Evolutionary conservation across 1,140 invertebrate genomes (phyloP), one percentile per base, ranked within the genome.

Genomic region (Cotesia glomerata): DNA sequence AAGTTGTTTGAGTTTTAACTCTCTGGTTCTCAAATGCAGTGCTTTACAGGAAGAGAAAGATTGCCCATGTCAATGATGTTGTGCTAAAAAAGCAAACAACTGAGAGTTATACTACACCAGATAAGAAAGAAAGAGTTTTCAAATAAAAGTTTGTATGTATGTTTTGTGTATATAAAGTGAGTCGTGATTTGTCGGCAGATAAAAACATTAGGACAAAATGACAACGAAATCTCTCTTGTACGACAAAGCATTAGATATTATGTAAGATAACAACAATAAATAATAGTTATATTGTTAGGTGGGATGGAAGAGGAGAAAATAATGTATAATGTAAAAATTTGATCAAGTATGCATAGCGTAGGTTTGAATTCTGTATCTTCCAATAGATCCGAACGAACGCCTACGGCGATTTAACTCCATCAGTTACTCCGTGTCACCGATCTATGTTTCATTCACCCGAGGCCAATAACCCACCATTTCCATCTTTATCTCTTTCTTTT

Each of bases 391-490:
- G 39, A 45, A 45, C 69, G 61, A 52, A 65, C 69, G 69, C 69
- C 62, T 16, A 64, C 61, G 45, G 69, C 62, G 32, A 65, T 65
- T 32, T 54, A 56, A 32, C 34, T 35, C 18, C 26, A 32, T 71
- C 49, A 58, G 56, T 58, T 58, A 16, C 56, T 68, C 56, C 16
- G 62, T 63, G 49, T 71, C 69, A 65, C 34, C 62, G 61, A 71
- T 71, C 16, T 45, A 65, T 51, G 69, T 70, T 70, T 39, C 69
- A 70, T 70, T 70, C 45, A 70, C 39, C 16, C 18, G 36, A 70
- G 69, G 69, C 59, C 69, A 70, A 63, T 70, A 63, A 70, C 69
- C 54, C 32, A 69, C 18, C 32, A 69, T 59, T 58, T 45, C 16
- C 16, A 54, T 54, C 18, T 11, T 54, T 56, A 58, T 36, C 16